Base-by-base conservation (phyloP, 2,797 vertebrate species). In the Syngnathus acus region DNA sequence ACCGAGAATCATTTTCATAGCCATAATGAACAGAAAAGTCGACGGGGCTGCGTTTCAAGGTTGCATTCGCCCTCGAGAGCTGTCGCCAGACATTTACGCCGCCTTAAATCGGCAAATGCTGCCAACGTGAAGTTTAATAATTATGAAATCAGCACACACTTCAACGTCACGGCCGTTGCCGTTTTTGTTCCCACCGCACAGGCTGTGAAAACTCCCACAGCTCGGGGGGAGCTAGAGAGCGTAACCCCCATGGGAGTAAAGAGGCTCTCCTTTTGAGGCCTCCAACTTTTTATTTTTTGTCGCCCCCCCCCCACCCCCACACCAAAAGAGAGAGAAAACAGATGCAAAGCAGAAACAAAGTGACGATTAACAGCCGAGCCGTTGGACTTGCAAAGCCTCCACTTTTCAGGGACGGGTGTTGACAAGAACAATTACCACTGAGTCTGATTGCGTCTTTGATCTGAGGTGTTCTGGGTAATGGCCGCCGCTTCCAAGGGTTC, bases 141-240 rank as follows among this genome's bases (percentile, higher is more conserved):
- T 90, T 89, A 87, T 91, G 87, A 87, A 69, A 81, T 84, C 72
- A 75, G 68, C 65, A 77, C 67, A 82, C 75, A 62, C 72, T 80
- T 65, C 32, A 43, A 74, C 78, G 75, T 80, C 78, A 72, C 71
- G 74, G 78, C 73, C 78, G 68, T 73, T 21, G 53, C 16, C 11
- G 55, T 37, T 58, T 73, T 69, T 50, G 32, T 37, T 42, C 80
- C 77, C 85, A 86, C 82, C 75, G 73, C 78, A 68, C 64, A 70
- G 86, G 80, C 84, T 78, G 72, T 89, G 88, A 91, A 84, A 89
- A 88, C 81, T 90, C 83, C 86, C 83, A 86, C 86, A 84, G 85
- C 78, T 81, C 65, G 1, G 58, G 73, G 76, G 60, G 72, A 75
- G 79, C 76, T 67, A 72, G 72, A 82, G 81, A 80, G 77, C 66